A percentile compares a stretch with the other conserved stretches of the same genome.
phyloP scores from a whole-genome alignment of 2,888 invertebrate genomes.

The Habroteleia sp. region DNA sequence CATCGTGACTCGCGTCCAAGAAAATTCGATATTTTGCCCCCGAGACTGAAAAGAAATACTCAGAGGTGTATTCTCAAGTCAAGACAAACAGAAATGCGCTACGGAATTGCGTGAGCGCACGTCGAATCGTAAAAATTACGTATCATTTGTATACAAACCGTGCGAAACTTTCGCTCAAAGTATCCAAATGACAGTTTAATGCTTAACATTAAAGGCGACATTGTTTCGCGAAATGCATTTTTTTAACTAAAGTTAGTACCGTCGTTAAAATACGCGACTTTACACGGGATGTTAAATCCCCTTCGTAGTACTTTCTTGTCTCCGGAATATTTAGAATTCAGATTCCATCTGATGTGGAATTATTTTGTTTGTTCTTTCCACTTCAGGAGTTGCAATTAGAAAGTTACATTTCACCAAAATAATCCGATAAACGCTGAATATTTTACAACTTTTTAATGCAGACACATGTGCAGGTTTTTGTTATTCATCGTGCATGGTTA shows the following conservation, averaged over 20 bases:
- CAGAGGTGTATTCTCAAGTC: constrained; percentile 39
- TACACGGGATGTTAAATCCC: no score
- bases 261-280: not conserved
- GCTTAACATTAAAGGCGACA: constrained; percentile 23
- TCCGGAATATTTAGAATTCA: not conserved
- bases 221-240: constrained; percentile 31
- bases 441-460: no score
- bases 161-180: constrained; percentile 42
- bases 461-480: no score
- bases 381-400: no score
- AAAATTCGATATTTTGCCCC: no score
- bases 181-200: constrained; percentile 31
- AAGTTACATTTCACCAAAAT: no score
- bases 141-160: constrained; percentile 31
- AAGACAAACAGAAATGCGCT: constrained; percentile 45
- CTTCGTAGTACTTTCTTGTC: no score
- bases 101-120: constrained; percentile 40
- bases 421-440: no score
- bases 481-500: no score
- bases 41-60: not conserved
- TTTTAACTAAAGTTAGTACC: constrained; percentile 37
- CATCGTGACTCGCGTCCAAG: no score
- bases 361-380: no score
- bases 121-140: constrained; percentile 12
- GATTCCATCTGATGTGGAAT: no score